These are phyloP conservation scores for Gymnodraco acuticeps DNA, from an alignment of 2,797 vertebrate species.

Conservation along the genomic window DNA sequence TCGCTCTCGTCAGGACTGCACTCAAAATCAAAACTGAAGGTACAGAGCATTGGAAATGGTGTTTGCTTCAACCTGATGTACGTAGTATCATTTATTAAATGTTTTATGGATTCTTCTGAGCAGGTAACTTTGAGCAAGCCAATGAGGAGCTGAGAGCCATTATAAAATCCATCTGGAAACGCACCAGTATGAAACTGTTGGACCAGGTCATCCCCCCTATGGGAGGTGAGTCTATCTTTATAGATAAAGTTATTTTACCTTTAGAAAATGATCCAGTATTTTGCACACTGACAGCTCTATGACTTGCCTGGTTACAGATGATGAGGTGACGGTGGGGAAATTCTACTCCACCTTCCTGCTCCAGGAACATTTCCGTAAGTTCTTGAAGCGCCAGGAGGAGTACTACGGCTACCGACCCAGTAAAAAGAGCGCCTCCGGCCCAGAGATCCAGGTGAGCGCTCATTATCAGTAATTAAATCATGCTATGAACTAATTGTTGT, in stretches of 20 bases:
- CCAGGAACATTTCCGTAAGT: conserved; percentile 98
- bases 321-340: conserved; percentile 98
- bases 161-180: conserved; percentile 98
- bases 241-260: background rate
- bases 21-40: conserved; percentile 99
- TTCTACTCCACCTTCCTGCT: conserved; percentile 99
- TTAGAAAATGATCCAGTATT: background rate
- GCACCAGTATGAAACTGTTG: conserved; percentile 98
- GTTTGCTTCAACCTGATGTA: conserved; percentile 3
- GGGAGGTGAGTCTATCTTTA: conserved; percentile 85
- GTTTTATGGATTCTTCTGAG: conserved; percentile 10
- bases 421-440: conserved; percentile 89
- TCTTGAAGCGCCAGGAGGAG: conserved; percentile 97
- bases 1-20: conserved; percentile 95
- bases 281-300: conserved; percentile 8
- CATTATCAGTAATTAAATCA: too few relatives aligned
- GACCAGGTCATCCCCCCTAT: conserved; percentile 99
- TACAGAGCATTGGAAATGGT: conserved; percentile 49
- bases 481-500: too few relatives aligned
- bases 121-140: conserved; percentile 97
- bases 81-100: background rate
- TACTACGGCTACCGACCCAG: conserved; percentile 94
- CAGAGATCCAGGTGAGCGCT: conserved; percentile 83
- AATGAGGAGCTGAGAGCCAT: conserved; percentile 97
- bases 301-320: conserved; percentile 85